Conservation (phyloP, 2,888 invertebrate genomes). For the Cephus spinipes region DNA sequence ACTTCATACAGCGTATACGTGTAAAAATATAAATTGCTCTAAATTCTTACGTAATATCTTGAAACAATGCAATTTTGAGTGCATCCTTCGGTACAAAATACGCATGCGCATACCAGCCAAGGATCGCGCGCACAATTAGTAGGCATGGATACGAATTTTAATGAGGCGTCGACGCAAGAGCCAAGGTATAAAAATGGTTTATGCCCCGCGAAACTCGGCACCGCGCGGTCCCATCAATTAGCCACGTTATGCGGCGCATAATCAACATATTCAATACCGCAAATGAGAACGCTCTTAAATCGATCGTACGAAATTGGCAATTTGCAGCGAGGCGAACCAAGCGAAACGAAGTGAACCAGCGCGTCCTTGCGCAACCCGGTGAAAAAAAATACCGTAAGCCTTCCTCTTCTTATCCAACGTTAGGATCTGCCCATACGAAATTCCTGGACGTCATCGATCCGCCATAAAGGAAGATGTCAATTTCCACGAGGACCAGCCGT, state of each 20-base stretch:
- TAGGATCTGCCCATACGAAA: background rate
- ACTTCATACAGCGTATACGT: background rate
- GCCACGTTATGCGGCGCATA: slow-evolving; percentile 40
- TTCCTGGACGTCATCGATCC: background rate
- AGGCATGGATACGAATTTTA: slow-evolving; percentile 47
- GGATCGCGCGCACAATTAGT: slow-evolving; percentile 17
- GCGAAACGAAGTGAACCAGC: background rate
- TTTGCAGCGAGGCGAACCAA: background rate
- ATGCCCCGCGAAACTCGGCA: slow-evolving; percentile 55
- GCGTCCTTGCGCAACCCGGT: background rate
- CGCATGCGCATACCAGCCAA: background rate
- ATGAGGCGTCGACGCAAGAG: slow-evolving; percentile 50
- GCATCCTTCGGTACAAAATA: background rate
- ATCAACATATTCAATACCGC: slow-evolving; percentile 50
- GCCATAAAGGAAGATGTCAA: background rate
- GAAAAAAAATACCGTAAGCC: background rate
- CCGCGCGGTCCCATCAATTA: slow-evolving; percentile 56
- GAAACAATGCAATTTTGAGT: background rate
- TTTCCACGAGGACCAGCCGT: background rate
- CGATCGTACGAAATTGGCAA: slow-evolving; percentile 14
- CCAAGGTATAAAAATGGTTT: slow-evolving; percentile 56
- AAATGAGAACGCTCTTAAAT: slow-evolving; percentile 41
- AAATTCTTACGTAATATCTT: background rate
- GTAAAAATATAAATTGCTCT: background rate
- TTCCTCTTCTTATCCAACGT: background rate